phyloP scores from a whole-genome alignment of 2,113 vertebrate genomes.

The Anguilla japonica region DNA sequence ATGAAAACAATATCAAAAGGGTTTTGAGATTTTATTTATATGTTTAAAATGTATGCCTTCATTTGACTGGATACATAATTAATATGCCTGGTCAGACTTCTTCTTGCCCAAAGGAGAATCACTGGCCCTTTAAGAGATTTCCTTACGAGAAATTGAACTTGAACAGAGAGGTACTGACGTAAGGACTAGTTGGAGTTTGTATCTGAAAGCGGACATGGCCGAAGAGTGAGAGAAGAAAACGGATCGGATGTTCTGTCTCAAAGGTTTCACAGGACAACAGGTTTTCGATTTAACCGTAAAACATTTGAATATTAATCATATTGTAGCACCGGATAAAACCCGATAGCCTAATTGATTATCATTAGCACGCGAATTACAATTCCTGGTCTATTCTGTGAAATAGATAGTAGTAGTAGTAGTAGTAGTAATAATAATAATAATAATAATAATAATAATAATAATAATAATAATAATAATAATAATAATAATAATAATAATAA shows the following conservation, averaged over 20 bases:
- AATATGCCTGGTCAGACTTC: neutral
- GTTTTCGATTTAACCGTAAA: neutral
- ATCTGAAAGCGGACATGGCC: neutral
- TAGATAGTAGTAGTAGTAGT: neutral
- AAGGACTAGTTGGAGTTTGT: neutral
- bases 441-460: neutral
- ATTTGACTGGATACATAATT: neutral
- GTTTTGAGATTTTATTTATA: no score
- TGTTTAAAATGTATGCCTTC: no score
- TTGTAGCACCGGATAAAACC: neutral
- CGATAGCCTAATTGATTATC: neutral
- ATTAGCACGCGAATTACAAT: neutral
- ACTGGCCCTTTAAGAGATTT: slow-evolving; percentile 26
- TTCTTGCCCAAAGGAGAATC: neutral
- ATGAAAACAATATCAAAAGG: no score
- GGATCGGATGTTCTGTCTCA: neutral
- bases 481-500: neutral
- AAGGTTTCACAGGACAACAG: neutral
- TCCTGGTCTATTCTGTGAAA: neutral
- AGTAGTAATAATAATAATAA: neutral
- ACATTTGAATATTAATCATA: neutral
- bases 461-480: neutral
- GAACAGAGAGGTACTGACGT: slow-evolving; percentile 15
- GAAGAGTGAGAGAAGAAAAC: neutral
- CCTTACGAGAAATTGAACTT: slow-evolving; percentile 1